Evolutionary conservation across 2,113 vertebrate genomes (phyloP), one percentile per base, ranked within the genome.

Genomic region (Caloenas nicobarica): DNA sequence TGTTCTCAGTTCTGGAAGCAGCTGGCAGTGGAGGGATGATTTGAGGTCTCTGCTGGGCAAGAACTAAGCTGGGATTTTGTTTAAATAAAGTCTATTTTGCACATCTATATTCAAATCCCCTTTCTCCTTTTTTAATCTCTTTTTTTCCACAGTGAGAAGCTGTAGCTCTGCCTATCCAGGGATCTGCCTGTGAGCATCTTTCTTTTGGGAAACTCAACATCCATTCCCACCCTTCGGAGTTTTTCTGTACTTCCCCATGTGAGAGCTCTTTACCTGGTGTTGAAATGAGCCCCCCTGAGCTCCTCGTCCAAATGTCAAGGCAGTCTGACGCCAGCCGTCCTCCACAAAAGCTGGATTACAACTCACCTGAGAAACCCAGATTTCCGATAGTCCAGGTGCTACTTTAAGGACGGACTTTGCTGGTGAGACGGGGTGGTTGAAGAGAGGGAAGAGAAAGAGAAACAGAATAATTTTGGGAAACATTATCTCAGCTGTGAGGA

Each of bases 351-450:
- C 73, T 86, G 72, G 51, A 56, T 19, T 25, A 25, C 74, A 80
- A 16, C 66, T 83, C 53, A 71, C 56, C 71, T 25, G 54, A n/a
- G 33, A 81, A 53, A 24, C 25, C 25, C 71, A 40, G 16, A 31
- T 71, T 90, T 86, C 51, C 73, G 29, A 10, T 3, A 54, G 22
- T 13, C 31, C 61, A 50, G 34, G 54, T 26, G 51, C 28, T 88
- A 36, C 64, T 34, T 78, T 71, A 76, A 50, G 12, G 57, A 18
- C 33, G 13, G 57, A 18, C 34, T 78, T 92, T 48, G 54, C 50
- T 46, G 16, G 21, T 25, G 36, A 61, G 58, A 56, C 0, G 0
- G 26, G 4, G 1, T 46, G 2, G n/a, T 29, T 29, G 22, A 19
- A 34, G 19, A 25, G 21, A 56, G 14, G 16, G 17, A 10, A 51